Evolutionary conservation across 2,797 vertebrate genomes (phyloP), one percentile per base, ranked within the genome.

Genomic region (Platyrinchus mystaceus): DNA sequence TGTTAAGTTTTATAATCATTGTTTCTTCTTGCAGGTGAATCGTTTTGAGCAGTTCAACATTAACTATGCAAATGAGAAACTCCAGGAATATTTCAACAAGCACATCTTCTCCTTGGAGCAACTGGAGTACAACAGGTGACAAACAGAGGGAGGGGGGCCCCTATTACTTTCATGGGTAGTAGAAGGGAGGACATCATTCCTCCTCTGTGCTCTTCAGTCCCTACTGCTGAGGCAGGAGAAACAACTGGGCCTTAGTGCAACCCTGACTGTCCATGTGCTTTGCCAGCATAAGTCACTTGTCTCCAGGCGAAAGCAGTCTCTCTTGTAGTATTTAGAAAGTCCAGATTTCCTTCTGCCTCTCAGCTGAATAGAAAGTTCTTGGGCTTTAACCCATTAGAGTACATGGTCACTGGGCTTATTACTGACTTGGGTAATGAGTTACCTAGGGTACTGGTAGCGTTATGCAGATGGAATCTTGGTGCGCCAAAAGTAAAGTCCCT

Each of bases 31-130:
- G 67, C 87, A 99, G 99, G 98, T 99, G 96, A 99, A 99, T 97
- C 98, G 98, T 37, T 99, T 99, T 93, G 99, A 99, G 95, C 99
- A 99, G 98, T 99, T 99, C 88, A 99, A 98, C 69, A 99, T 99
- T 95, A 99, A 99, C 97, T 99, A 99, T 10, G 99, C 99, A 95
- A 99, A 99, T 30, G 99, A 99, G 97, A 99, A 99, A 85, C 98
- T 99, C 32, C 99, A 99, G 97, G 99, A 99, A 84, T 99, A 99
- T 93, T 99, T 99, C 98, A 99, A 99, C 97, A 99, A 99, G 83
- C 99, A 99, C 96, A 99, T 99, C 96, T 99, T 99, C 97, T 99
- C 99, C 9, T 97, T 99, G 97, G 99, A 99, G 93, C 99, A 99
- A 95, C 98, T 99, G 90, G 99, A 99, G 89, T 99, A 99, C 94